Evolutionary conservation across 2,888 invertebrate species (phyloP), one percentile per base, ranked within the genome.

Genomic region (Lithosia quadra): DNA sequence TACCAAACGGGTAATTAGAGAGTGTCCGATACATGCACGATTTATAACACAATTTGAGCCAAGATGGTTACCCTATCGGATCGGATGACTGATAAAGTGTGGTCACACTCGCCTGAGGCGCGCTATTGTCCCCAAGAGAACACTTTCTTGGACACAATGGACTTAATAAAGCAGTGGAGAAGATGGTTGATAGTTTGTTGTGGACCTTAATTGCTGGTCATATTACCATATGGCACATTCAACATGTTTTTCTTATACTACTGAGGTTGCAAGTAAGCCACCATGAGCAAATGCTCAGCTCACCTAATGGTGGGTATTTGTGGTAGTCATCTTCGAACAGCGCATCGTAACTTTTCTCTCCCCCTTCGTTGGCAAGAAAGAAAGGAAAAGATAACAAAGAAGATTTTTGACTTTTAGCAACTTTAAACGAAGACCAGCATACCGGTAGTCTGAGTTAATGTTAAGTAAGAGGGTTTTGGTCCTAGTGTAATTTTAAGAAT

Each of bases 1-100:
- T 81, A 84, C 83, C 91, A 92, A 92, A 90, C 91, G 90, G 90
- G 90, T 92, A 93, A 94, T 94, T 93, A 92, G 92, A 88, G 88
- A 88, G 88, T 88, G 87, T 88, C 89, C 88, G 87, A 89, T 90
- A 88, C 80, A 86, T 84, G 80, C 80, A 82, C 87, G 88, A 91
- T 91, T 90, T 91, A 91, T 88, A 85, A 81, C 86, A 84, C 85
- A 72, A 80, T 79, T 77, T 80, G 79, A 83, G 78, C 74, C 79
- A 84, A 86, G 84, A 82, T 79, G 76, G 72, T 77, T 74, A 86
- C 88, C 83, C 85, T 87, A 87, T 88, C 89, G 86, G 91, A 89
- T 92, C 90, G 88, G 89, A 86, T 92, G 90, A 86, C 92, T 87
- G 92, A 92, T 93, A 92, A 90, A 91, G 90, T 86, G 88, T 89